Evolutionary conservation across 2,113 vertebrate genomes (phyloP), one percentile per base, ranked within the genome.

Genomic region (Solenodon paradoxus): DNA sequence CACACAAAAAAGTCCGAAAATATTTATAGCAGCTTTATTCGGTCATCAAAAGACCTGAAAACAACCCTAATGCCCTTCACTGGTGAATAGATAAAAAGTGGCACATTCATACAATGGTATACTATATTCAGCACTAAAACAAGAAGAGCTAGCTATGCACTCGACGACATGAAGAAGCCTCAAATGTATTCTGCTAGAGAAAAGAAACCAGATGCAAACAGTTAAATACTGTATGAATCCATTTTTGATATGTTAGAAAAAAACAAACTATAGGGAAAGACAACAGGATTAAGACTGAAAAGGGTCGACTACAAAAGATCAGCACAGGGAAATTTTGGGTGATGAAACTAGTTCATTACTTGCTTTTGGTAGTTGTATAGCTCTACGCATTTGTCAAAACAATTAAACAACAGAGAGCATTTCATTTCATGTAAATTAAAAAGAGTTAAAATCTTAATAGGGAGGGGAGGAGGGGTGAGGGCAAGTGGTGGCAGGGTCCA

Each of bases 381-480:
- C 16, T 86, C 40, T 86, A 59, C 28, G 10, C 6, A 80, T 75
- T 66, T 61, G 32, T 64, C 69, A 82, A 88, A 83, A 92, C 63
- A 81, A 79, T 0, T 66, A n/a, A 42, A 84, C 40, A 94, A 82
- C 2, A n/a, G 10, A 77, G 83, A 78, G 78, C 22, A 77, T 28
- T 74, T 93, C 9, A 88, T 78, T 79, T 89, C 79, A 89, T 22
- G 30, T 66, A 88, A 96, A 66, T 88, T 40, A 92, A 84, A 90
- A 69, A 71, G 79, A 84, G 47, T 55, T 69, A 64, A 81, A 91
- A n/a, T n/a, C n/a, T n/a, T n/a, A n/a, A n/a, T n/a, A n/a, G n/a
- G n/a, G n/a, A n/a, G n/a, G n/a, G n/a, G n/a, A n/a, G n/a, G n/a
- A n/a, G n/a, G n/a, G n/a, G n/a, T n/a, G n/a, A n/a, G n/a, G n/a